Base-by-base conservation (phyloP, 2,797 vertebrate genomes). In the Syngnathus acus region DNA sequence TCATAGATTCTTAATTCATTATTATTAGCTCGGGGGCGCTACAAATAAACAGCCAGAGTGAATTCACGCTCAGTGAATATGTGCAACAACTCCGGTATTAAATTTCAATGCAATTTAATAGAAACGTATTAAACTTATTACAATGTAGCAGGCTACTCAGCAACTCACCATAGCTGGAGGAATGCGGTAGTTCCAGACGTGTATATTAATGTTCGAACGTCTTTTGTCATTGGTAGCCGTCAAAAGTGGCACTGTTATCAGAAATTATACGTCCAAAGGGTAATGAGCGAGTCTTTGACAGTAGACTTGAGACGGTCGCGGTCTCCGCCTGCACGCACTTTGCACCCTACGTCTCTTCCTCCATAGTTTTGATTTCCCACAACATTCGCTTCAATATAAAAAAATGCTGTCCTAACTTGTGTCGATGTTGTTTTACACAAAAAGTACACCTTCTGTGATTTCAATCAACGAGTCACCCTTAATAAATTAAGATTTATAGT, bases 161-260 rank as follows among this genome's bases (percentile, higher is more conserved):
- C 2, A 62, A 62, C 60, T 62, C 37, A 62, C 60, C 60, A 62
- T 62, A 21, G 21, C n/a, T 32, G 21, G 39, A 40, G 11, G 60
- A 62, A 26, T 23, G 5, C 19, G 11, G 9, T 43, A 26, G 40
- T 23, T 45, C 23, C 9, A 23, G 42, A 16, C 39, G 38, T 40
- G 8, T 42, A 10, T 6, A 59, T 19, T 14, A 37, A 43, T 32
- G 32, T 32, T 32, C 32, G 32, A 32, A 32, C 32, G 32, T 32
- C 32, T 4, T 32, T 32, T 32, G 32, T 32, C 32, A 32, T 32
- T 32, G 32, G 32, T 32, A 32, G 32, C 32, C 32, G 32, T 32
- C 37, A 40, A 16, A 6, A 8, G 40, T 9, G 23, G 8, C 13
- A 6, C 21, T 40, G 10, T 61, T 62, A 62, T 62, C 60, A 62